Conservation (phyloP, 2,113 vertebrate species). For the Sceloporus undulatus region DNA sequence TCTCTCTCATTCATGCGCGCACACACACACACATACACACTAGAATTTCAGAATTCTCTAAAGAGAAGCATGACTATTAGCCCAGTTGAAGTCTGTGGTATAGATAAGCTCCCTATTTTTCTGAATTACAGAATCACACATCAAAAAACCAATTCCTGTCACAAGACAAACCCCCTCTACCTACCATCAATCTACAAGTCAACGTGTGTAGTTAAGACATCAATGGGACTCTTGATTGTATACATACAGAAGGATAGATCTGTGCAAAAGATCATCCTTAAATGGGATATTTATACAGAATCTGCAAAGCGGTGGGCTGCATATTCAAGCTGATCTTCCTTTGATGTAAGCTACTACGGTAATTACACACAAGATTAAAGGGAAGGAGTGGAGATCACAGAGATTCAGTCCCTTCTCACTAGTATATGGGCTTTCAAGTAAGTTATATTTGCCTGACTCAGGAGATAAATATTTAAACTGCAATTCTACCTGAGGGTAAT, state of each 20-base stretch:
- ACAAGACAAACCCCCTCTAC: not conserved
- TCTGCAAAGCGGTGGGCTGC: not conserved
- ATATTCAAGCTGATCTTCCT: not conserved
- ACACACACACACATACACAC: no score
- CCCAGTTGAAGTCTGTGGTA: not conserved
- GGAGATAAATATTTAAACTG: not conserved
- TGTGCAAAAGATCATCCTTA: slow-evolving; percentile 17
- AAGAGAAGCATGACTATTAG: not conserved
- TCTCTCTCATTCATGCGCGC: no score
- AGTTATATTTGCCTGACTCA: not conserved
- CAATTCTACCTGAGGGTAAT: not conserved
- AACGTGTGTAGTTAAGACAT: not conserved
- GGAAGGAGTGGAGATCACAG: not conserved
- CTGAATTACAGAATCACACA: not conserved
- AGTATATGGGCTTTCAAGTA: not conserved
- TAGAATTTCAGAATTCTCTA: not conserved
- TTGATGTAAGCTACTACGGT: not conserved
- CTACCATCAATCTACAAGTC: not conserved
- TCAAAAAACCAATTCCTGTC: not conserved
- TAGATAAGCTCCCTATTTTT: not conserved
- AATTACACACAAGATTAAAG: slow-evolving; percentile 9
- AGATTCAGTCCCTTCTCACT: not conserved
- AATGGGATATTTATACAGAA: slow-evolving; percentile 24
- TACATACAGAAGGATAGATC: not conserved
- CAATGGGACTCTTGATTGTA: not conserved